Percentiles rank a stretch among this genome's conserved stretches.
These are phyloP conservation scores for Shinisaurus crocodilurus DNA, from an alignment of 2,113 vertebrate species.

Conservation along the genomic window DNA sequence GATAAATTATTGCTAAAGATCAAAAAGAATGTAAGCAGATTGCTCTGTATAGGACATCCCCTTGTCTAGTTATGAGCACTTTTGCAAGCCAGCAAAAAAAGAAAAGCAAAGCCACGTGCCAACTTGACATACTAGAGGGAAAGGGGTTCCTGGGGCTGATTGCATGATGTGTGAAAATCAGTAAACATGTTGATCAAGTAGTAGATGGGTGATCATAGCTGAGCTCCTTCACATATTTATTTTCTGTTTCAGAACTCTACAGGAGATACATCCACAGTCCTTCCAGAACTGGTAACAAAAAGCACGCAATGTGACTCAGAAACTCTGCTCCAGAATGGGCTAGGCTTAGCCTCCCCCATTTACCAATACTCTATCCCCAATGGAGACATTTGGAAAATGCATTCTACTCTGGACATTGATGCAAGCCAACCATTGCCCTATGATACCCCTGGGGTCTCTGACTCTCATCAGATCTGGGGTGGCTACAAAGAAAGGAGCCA, in stretches of 20 bases:
- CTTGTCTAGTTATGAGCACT: neutral
- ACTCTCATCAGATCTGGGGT: conserved; percentile 74
- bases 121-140: neutral
- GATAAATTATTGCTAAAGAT: neutral
- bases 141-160: neutral
- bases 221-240: conserved; percentile 20
- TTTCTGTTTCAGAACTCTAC: conserved; percentile 73
- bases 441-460: conserved; percentile 49
- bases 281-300: conserved; percentile 81
- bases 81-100: neutral
- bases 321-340: conserved; percentile 81
- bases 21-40: neutral
- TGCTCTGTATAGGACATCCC: neutral
- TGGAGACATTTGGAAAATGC: conserved; percentile 77
- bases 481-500: conserved; percentile 84
- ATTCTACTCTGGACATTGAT: conserved; percentile 65
- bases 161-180: neutral
- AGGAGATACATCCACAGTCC: conserved; percentile 77
- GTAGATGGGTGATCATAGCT: neutral
- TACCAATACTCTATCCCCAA: conserved; percentile 80
- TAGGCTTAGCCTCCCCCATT: conserved; percentile 73
- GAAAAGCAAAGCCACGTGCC: neutral
- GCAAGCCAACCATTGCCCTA: conserved; percentile 70
- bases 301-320: conserved; percentile 79
- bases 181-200: neutral